These are phyloP conservation scores for Temnothorax rugatulus DNA, from an alignment of 2,888 invertebrate species.

Conservation along the genomic window DNA sequence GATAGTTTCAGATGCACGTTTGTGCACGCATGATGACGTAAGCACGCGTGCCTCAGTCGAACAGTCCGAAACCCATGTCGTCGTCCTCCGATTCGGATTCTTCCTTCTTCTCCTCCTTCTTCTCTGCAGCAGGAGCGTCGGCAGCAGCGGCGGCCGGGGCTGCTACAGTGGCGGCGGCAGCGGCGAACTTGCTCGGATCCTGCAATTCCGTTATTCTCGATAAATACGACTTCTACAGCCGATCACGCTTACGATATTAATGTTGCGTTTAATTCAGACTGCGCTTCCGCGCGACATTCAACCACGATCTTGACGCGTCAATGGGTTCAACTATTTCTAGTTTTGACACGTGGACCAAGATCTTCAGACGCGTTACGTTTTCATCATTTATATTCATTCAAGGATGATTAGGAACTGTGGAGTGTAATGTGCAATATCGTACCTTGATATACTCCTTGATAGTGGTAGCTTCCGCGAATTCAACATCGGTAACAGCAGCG, in stretches of 20 bases:
- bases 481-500: slow-evolving; percentile 98
- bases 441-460: slow-evolving; percentile 97
- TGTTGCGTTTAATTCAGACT: slow-evolving; percentile 76
- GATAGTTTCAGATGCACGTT: slow-evolving; percentile 5
- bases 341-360: slow-evolving; percentile 80
- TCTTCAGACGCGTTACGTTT: slow-evolving; percentile 76
- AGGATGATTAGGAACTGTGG: slow-evolving; percentile 6
- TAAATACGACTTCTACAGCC: neutral
- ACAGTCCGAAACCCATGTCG: slow-evolving; percentile 99
- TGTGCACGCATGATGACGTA: slow-evolving; percentile 6
- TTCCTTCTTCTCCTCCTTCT: slow-evolving; percentile 90
- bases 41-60: slow-evolving; percentile 89
- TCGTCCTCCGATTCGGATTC: slow-evolving; percentile 95
- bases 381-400: slow-evolving; percentile 79
- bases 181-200: slow-evolving; percentile 98
- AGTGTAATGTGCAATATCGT: slow-evolving; percentile 55
- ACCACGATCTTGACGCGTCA: slow-evolving; percentile 79
- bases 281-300: slow-evolving; percentile 76
- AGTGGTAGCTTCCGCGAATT: slow-evolving; percentile 97
- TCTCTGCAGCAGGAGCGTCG: slow-evolving; percentile 90
- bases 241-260: neutral
- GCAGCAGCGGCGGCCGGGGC: slow-evolving; percentile 88
- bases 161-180: slow-evolving; percentile 89
- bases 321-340: slow-evolving; percentile 87
- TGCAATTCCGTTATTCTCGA: slow-evolving; percentile 81